Conservation (phyloP, 2,797 vertebrate species). For the Corythornis leucogaster region DNA sequence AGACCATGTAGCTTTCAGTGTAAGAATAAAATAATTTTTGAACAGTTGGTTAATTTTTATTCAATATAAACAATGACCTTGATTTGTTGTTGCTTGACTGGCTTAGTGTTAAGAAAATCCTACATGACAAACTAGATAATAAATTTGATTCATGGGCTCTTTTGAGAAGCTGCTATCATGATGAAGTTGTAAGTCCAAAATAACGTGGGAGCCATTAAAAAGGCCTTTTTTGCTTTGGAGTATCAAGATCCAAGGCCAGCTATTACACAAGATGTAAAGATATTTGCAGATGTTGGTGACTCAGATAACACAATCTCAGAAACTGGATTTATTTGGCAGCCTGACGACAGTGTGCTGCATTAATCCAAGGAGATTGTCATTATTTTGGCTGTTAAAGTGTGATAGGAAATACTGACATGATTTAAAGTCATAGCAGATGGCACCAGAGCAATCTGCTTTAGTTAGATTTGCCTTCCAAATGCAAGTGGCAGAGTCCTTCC, state of each 20-base stretch:
- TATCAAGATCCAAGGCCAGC: slow-evolving; percentile 36
- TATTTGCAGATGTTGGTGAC: slow-evolving; percentile 68
- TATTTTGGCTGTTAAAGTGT: slow-evolving; percentile 38
- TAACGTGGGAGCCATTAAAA: slow-evolving; percentile 33
- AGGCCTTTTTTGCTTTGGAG: slow-evolving; percentile 20
- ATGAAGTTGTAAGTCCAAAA: slow-evolving; percentile 8
- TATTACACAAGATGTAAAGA: slow-evolving; percentile 63
- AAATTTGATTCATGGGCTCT: slow-evolving; percentile 57
- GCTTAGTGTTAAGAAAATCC: slow-evolving; percentile 47
- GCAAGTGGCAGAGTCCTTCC: not conserved
- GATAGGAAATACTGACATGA: not conserved
- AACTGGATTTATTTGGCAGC: slow-evolving; percentile 25
- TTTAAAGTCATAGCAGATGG: not conserved
- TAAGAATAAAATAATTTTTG: not conserved
- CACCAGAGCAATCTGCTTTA: not conserved
- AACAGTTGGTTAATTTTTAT: slow-evolving; percentile 27
- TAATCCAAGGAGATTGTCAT: slow-evolving; percentile 18
- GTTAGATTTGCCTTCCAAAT: not conserved
- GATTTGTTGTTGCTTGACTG: slow-evolving; percentile 9
- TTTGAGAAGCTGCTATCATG: slow-evolving; percentile 44
- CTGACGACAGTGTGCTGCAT: not conserved
- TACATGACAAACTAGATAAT: slow-evolving; percentile 28
- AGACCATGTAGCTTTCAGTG: not conserved
- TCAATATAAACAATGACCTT: not conserved
- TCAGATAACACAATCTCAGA: slow-evolving; percentile 48